Conservation (phyloP, 2,797 vertebrate species). For the Avahi laniger region DNA sequence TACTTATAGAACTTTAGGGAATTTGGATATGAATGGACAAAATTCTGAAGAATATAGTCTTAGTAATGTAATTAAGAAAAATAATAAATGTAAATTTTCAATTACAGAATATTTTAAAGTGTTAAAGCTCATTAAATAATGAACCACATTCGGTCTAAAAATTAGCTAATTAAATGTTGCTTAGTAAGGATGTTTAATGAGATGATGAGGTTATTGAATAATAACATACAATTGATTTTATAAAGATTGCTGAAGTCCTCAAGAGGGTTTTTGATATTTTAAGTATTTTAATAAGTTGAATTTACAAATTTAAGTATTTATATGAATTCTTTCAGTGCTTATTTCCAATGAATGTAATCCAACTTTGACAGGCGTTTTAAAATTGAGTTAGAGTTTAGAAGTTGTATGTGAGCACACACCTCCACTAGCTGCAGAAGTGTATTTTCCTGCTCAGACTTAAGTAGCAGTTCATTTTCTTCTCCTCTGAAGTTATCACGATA, state of each 20-base stretch:
- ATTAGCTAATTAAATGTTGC: background rate
- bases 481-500: constrained; percentile 95
- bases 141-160: background rate
- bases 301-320: background rate
- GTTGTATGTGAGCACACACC: constrained; percentile 80
- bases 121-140: background rate
- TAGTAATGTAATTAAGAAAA: constrained; percentile 11
- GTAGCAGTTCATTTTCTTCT: constrained; percentile 89
- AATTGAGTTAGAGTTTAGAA: background rate
- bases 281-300: background rate
- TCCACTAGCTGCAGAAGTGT: constrained; percentile 94
- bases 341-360: background rate
- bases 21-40: background rate
- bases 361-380: background rate
- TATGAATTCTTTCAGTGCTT: background rate
- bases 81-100: background rate
- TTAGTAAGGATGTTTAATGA: background rate
- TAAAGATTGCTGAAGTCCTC: background rate
- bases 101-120: background rate
- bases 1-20: background rate
- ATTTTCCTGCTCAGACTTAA: constrained; percentile 90
- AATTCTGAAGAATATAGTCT: background rate
- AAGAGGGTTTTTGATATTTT: background rate
- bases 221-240: background rate
- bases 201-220: background rate